phyloP scores from a whole-genome alignment of 2,888 invertebrate genomes.

The Callyntrura sp. region DNA sequence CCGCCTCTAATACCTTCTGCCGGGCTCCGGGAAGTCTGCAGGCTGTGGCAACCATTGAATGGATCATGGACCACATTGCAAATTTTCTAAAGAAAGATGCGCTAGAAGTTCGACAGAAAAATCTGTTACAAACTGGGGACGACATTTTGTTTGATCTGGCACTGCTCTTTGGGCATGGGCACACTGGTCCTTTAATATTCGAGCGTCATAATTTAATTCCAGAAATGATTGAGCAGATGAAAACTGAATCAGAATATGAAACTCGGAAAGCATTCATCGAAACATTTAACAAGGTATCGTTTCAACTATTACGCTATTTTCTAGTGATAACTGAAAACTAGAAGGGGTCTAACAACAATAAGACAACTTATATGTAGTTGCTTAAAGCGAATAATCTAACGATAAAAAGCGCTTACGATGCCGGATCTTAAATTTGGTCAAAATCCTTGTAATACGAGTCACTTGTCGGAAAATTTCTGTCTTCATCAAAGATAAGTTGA shows the following conservation, averaged over 20 bases:
- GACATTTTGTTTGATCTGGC: slow-evolving; percentile 31
- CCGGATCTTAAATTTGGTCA: too few species aligned
- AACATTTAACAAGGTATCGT: slow-evolving; percentile 85
- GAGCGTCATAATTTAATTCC: slow-evolving; percentile 77
- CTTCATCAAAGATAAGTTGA: too few species aligned
- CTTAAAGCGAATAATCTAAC: too few species aligned
- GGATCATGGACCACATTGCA: slow-evolving; percentile 86
- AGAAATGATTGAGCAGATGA: slow-evolving; percentile 84
- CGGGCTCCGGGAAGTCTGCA: slow-evolving; percentile 86
- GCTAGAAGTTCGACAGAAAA: slow-evolving; percentile 87
- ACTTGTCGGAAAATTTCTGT: too few species aligned
- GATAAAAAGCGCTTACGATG: too few species aligned
- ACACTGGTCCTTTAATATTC: slow-evolving; percentile 64
- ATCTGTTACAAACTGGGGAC: slow-evolving; percentile 85
- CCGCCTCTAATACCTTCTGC: slow-evolving; percentile 83
- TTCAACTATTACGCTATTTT: too few species aligned
- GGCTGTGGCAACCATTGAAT: slow-evolving; percentile 85
- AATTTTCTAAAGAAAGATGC: slow-evolving; percentile 85
- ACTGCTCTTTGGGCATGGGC: too few species aligned
- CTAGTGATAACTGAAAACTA: too few species aligned
- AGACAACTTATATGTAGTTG: too few species aligned
- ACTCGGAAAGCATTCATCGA: slow-evolving; percentile 83
- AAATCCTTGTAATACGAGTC: too few species aligned
- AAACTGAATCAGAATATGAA: slow-evolving; percentile 83
- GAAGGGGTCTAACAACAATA: too few species aligned